phyloP scores from a whole-genome alignment of 2,888 invertebrate species.

The Lycophotia porphyrea region DNA sequence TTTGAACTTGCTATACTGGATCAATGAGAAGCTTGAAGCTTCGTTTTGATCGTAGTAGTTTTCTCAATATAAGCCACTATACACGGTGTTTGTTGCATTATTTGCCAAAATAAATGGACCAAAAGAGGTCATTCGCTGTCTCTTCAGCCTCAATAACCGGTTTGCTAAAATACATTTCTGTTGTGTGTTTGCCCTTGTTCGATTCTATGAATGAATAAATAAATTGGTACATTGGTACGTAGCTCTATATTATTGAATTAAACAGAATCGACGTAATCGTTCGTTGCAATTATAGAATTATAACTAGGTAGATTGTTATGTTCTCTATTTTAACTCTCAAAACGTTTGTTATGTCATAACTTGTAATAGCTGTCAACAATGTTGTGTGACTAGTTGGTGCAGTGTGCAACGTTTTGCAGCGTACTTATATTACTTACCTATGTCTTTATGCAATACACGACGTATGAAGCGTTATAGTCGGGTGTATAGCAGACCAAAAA shows the following conservation, averaged over 20 bases:
- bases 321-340: conserved; percentile 32
- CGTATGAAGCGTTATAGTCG: background rate
- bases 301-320: background rate
- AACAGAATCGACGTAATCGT: too few relatives aligned
- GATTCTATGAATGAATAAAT: too few relatives aligned
- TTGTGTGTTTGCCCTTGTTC: too few relatives aligned
- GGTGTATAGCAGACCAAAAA: background rate
- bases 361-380: conserved; percentile 41
- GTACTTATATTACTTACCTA: background rate
- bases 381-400: conserved; percentile 53
- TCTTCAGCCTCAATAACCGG: background rate
- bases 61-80: background rate
- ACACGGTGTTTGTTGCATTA: background rate
- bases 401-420: conserved; percentile 53
- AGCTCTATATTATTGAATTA: too few relatives aligned
- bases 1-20: background rate
- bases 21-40: background rate
- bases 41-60: background rate
- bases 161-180: too few relatives aligned
- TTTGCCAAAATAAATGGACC: background rate
- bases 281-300: background rate
- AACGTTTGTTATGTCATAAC: conserved; percentile 39
- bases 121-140: background rate
- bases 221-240: too few relatives aligned
- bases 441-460: conserved; percentile 15